Evolutionary conservation across 2,113 vertebrate genomes (phyloP), one percentile per base, ranked within the genome.

Genomic region (Leptocoma aspasia): DNA sequence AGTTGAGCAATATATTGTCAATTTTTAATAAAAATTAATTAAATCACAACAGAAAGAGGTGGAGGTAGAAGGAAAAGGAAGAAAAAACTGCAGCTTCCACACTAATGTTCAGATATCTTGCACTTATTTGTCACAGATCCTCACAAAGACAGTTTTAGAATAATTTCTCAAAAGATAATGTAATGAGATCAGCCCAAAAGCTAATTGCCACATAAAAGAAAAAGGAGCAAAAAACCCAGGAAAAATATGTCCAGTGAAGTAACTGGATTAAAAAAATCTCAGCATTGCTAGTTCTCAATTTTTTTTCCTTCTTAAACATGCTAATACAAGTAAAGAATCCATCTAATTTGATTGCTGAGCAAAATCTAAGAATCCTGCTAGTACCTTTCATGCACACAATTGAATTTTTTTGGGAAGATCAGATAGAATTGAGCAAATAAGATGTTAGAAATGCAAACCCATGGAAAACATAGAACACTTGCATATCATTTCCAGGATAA

Each of bases 21-120:
- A 54, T 21, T 68, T 6, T 78, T 33, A 16, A 11, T 47, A 72
- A 80, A 91, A 77, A 60, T 8, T 33, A 47, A 76, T 71, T 68
- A 76, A 56, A 54, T 28, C 3, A 33, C 10, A 68, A 64, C 10
- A n/a, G 17, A 82, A n/a, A 33, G 5, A 2, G 3, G 6, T 22
- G 12, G 35, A 27, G 16, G 16, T 31, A 1, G 5, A 26, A 47
- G 10, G 12, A 39, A 47, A 64, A 41, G 22, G 2, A 44, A 47
- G 8, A 28, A 49, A 18, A 11, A 19, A 27, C 22, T 3, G 1
- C 3, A 30, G 6, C 10, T 71, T 83, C 7, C 2, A 11, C 2
- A 3, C 22, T 18, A 89, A 33, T 15, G 2, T 86, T 69, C 20
- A 54, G 13, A 35, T 8, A 68, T 13, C 2, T 26, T 59, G 20